Evolutionary conservation across 1,140 invertebrate species (phyloP).

Genomic region (Choristoneura fumiferana): DNA sequence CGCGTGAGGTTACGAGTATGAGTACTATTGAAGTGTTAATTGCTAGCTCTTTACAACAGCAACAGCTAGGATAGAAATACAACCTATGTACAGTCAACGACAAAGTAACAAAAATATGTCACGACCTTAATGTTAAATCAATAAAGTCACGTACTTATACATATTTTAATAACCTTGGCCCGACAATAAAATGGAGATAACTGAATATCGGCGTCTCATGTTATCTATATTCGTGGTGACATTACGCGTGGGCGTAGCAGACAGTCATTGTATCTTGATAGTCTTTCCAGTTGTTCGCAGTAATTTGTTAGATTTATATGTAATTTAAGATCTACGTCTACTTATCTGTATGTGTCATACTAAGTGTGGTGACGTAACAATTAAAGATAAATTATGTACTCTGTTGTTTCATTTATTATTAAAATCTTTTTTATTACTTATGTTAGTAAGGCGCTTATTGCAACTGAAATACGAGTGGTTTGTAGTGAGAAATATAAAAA

Average conservation of each 20-base stretch:
- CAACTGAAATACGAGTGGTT: no score
- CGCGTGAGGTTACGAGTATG: neutral
- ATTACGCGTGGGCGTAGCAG: constrained; percentile 28
- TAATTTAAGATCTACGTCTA: constrained; percentile 63
- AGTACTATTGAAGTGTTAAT: neutral
- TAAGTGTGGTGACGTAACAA: constrained; percentile 68
- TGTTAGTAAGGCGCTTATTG: no score
- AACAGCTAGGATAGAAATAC: no score
- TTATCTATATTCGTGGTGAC: neutral
- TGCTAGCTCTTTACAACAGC: no score
- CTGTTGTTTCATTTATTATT: constrained; percentile 40
- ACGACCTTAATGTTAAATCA: no score
- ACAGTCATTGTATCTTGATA: constrained; percentile 22
- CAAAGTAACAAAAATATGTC: no score
- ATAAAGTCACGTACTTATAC: no score
- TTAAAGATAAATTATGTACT: constrained; percentile 43
- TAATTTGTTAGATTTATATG: constrained; percentile 56
- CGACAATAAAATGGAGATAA: neutral
- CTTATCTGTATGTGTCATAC: constrained; percentile 69
- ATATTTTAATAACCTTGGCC: no score
- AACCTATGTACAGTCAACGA: no score
- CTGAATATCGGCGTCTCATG: neutral
- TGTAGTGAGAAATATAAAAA: constrained; percentile 22
- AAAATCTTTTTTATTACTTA: no score
- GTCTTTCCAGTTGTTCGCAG: constrained; percentile 39